phyloP scores from a whole-genome alignment of 2,797 vertebrate genomes.

The Alosa sapidissima region DNA sequence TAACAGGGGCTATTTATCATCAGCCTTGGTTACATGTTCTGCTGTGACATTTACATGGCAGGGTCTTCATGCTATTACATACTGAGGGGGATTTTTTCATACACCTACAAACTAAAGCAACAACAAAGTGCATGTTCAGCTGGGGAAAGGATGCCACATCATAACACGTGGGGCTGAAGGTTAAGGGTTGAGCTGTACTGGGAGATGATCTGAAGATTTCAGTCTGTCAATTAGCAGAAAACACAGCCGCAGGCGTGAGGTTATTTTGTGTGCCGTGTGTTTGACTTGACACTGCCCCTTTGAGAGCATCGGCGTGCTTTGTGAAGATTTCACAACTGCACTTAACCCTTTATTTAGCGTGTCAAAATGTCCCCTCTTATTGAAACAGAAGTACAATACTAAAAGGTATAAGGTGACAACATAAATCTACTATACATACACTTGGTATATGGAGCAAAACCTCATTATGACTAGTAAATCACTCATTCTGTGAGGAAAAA shows the following conservation, averaged over 20 bases:
- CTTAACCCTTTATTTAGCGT: not conserved
- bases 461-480: not conserved
- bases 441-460: not conserved
- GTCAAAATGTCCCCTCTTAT: not conserved
- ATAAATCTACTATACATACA: not conserved
- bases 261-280: constrained; percentile 7
- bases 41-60: constrained; percentile 17
- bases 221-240: not conserved
- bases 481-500: not conserved
- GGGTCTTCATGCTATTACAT: not conserved
- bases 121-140: constrained; percentile 18
- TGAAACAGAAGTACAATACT: not conserved
- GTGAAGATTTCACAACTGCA: not conserved
- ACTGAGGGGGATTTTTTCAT: not conserved
- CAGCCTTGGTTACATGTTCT: not conserved
- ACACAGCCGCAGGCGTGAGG: constrained; percentile 7
- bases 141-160: not conserved
- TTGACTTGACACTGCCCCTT: not conserved
- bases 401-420: not conserved
- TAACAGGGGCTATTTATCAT: not conserved
- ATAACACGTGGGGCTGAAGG: not conserved
- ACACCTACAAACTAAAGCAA: not conserved
- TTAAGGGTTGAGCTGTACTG: not conserved
- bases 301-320: not conserved
- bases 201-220: not conserved